Conservation (phyloP, 2,797 vertebrate species). For the Falco berigora region DNA sequence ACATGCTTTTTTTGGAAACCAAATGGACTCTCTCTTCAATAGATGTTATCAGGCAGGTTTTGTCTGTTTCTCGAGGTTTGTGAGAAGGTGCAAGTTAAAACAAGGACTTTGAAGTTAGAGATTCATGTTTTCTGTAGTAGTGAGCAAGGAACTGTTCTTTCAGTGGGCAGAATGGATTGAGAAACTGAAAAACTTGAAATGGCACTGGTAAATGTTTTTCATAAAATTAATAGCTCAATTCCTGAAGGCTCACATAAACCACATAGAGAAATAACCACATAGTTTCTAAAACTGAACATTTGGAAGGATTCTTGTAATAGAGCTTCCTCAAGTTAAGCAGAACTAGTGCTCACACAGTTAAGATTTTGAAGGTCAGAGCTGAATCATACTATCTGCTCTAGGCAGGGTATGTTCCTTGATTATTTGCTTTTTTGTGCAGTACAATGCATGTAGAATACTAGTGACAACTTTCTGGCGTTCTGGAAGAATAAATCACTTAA, state of each 20-base stretch:
- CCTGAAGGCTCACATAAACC: not conserved
- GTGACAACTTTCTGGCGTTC: not conserved
- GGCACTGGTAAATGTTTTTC: not conserved
- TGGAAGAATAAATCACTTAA: not conserved
- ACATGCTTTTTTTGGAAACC: rapidly evolving
- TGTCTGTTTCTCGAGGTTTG: not conserved
- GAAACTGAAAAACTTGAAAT: not conserved
- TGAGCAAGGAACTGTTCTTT: not conserved
- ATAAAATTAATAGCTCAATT: not conserved
- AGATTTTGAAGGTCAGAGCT: not conserved
- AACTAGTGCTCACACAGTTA: not conserved
- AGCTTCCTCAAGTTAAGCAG: not conserved
- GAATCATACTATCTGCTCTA: not conserved
- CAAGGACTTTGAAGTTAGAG: not conserved
- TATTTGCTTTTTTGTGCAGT: not conserved
- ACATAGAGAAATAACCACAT: too few species aligned
- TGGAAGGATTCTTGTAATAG: not conserved
- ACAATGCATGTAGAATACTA: not conserved
- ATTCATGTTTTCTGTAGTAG: not conserved
- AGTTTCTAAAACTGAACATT: not conserved
- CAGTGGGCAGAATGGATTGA: not conserved
- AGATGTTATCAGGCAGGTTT: not conserved
- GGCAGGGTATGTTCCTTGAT: not conserved
- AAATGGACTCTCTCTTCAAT: not conserved
- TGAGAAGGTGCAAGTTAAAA: not conserved